These are phyloP conservation scores for Mormyrops attenuatus DNA, from an alignment of 2,797 vertebrate genomes.

Conservation along the genomic window DNA sequence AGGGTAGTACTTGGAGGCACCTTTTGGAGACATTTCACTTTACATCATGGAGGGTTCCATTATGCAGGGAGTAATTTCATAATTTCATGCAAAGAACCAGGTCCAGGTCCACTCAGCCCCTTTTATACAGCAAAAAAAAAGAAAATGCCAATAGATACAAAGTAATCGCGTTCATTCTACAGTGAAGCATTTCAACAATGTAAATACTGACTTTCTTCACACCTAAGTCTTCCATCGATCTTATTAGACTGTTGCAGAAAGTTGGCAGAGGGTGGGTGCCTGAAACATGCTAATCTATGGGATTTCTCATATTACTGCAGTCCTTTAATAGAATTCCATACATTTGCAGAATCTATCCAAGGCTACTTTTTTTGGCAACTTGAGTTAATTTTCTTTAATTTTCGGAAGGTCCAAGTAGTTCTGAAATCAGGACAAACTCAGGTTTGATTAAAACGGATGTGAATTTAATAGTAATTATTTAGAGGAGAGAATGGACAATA, in stretches of 20 bases:
- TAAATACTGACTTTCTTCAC: neutral
- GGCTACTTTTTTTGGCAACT: neutral
- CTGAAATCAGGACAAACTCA: neutral
- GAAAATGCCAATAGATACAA: neutral
- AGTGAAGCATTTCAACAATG: neutral
- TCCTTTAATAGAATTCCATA: neutral
- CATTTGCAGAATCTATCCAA: neutral
- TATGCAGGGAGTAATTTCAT: neutral
- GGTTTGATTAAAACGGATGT: neutral
- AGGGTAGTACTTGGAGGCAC: neutral
- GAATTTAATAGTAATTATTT: slow-evolving; percentile 1
- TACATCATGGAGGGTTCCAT: neutral
- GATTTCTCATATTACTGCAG: neutral
- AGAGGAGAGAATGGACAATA: neutral
- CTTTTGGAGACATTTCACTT: neutral
- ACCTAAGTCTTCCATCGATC: neutral
- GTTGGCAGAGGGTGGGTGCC: neutral
- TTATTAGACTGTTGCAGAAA: neutral
- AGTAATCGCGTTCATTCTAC: neutral
- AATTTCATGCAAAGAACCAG: neutral
- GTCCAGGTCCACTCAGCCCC: neutral
- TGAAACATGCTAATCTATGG: neutral
- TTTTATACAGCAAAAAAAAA: neutral
- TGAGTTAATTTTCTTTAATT: neutral
- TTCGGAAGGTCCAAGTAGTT: neutral